Evolutionary conservation across 92 coral and sea anemone species (phyloP).

Genomic region (Porites evermanni): DNA sequence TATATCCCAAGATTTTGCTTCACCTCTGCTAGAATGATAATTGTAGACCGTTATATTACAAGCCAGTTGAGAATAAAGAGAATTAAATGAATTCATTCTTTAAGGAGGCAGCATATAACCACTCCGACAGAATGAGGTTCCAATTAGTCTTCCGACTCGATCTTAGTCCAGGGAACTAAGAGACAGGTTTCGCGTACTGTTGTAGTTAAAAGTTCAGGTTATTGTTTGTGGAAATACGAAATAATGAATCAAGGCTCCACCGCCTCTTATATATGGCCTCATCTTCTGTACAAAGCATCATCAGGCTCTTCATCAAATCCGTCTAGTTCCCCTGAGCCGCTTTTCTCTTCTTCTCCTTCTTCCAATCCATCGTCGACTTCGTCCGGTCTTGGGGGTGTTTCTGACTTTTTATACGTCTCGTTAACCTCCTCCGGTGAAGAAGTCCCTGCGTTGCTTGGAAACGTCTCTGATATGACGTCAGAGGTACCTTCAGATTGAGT

Average conservation of each 20-base stretch:
- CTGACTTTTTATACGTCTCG: conserved; percentile 79
- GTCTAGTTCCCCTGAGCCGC: conserved; percentile 33
- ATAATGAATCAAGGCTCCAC: background rate
- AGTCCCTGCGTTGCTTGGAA: conserved; percentile 33
- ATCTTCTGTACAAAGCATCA: conserved; percentile 7
- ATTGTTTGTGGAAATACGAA: background rate
- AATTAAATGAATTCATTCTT: no score
- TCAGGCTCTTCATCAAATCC: conserved; percentile 33
- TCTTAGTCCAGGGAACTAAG: no score
- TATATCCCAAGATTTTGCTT: no score
- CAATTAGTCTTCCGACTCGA: no score
- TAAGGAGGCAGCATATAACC: no score
- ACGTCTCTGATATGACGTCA: conserved; percentile 78
- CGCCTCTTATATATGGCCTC: background rate
- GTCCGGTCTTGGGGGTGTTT: conserved; percentile 49
- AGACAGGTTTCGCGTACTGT: no score
- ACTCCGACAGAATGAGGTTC: no score
- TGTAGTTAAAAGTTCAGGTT: no score
- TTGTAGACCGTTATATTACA: no score
- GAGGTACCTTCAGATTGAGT: conserved; percentile 43
- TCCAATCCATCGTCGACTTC: conserved; percentile 46
- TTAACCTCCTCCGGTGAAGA: conserved; percentile 45
- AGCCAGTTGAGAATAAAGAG: no score
- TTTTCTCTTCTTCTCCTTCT: conserved; percentile 12
- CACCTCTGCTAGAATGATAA: no score